Evolutionary conservation across 2,888 invertebrate genomes (phyloP), one percentile per base, ranked within the genome.

Genomic region (Drosophila kokeensis): DNA sequence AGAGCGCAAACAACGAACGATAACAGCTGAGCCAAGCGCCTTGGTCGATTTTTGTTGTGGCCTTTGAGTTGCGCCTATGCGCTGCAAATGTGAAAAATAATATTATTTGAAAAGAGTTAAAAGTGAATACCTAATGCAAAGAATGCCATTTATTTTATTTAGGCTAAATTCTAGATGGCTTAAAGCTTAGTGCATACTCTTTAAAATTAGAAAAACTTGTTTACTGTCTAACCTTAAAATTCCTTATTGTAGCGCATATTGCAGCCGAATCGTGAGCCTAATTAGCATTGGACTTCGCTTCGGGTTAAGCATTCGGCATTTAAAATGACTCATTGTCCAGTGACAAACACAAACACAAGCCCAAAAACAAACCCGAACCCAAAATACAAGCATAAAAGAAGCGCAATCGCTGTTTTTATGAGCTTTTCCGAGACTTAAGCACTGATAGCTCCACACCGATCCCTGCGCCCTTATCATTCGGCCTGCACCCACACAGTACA

Each of bases 261-360:
- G 15, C 38, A 76, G 65, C 75, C 69, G 63, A 50, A 45, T 24
- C 52, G 13, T 52, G 15, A 10, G 49, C 34, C 78, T 83, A 76
- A 84, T 84, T 84, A 86, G 75, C 86, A 81, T 76, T 68, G 53
- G 69, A 63, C 68, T 79, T 76, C 40, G 59, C 71, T 67, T 64
- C 40, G 86, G 83, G 76, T 69, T 78, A 73, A 76, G 63, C 66
- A 55, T 65, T 53, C 63, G 69, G 53, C 71, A 60, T 58, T 73
- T 65, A 15, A 73, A 77, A 75, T 85, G 87, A 88, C 69, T 84
- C 88, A 84, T 83, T 87, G 82, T 69, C 64, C 79, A 53, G 61
- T 66, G 64, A 69, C 81, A 76, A 75, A 66, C 70, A 71, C 76
- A 69, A 67, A 15, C 70, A 57, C 57, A 62, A 63, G 59, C n/a